Conservation (phyloP, 2,888 invertebrate species). For the Punctoribates punctum region DNA sequence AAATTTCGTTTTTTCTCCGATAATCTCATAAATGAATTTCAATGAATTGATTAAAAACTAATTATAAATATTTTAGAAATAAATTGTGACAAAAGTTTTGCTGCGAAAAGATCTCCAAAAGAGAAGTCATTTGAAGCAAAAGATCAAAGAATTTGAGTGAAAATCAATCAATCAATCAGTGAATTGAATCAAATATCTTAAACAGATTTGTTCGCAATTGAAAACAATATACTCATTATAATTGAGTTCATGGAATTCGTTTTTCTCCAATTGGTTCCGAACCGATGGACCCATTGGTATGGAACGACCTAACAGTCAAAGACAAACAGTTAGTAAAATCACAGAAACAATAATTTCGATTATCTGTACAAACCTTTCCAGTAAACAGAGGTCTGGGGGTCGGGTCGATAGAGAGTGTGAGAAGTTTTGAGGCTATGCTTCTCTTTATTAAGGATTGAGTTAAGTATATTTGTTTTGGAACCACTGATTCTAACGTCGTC, state of each 20-base stretch:
- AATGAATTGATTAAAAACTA: neutral
- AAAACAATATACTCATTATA: constrained; percentile 50
- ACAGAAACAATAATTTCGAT: neutral
- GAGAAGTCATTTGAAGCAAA: too few species aligned
- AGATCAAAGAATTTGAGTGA: too few species aligned
- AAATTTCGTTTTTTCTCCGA: neutral
- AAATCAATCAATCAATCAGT: constrained; percentile 1
- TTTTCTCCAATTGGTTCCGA: constrained; percentile 42
- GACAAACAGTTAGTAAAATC: neutral
- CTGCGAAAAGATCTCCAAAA: neutral
- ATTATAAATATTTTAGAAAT: neutral
- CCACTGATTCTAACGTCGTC: constrained; percentile 44
- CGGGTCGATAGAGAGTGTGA: constrained; percentile 47
- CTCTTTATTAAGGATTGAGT: constrained; percentile 43
- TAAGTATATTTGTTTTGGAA: constrained; percentile 42
- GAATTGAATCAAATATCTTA: constrained; percentile 49
- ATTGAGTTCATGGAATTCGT: constrained; percentile 43
- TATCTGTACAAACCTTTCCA: constrained; percentile 45
- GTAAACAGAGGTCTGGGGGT: constrained; percentile 46
- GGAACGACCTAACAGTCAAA: constrained; percentile 46
- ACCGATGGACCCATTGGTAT: constrained; percentile 48
- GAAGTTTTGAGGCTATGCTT: constrained; percentile 46
- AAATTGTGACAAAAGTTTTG: neutral
- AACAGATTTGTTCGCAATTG: constrained; percentile 48
- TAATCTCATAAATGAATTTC: neutral